Conservation (phyloP, 2,797 vertebrate species). For the Schizopygopsis malacanthus region DNA sequence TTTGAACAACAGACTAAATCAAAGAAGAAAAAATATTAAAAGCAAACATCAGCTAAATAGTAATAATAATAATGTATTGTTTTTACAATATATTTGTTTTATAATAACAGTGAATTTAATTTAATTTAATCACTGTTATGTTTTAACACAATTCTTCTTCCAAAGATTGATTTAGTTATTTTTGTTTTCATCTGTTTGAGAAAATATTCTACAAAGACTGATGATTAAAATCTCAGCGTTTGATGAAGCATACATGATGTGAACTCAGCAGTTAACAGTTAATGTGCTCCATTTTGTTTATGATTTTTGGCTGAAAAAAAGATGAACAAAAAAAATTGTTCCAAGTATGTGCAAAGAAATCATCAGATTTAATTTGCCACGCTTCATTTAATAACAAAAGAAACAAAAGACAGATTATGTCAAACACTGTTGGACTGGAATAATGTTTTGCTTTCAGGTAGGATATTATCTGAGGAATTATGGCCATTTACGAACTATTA, state of each 20-base stretch:
- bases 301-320: background rate
- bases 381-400: conserved; percentile 32
- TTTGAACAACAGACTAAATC: background rate
- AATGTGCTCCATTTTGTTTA: conserved; percentile 25
- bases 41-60: background rate
- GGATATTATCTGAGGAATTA: conserved; percentile 29
- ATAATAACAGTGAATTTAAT: background rate
- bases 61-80: background rate
- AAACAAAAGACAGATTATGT: conserved; percentile 31
- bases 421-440: conserved; percentile 27
- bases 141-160: background rate
- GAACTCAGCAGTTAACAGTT: conserved; percentile 19
- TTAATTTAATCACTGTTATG: background rate
- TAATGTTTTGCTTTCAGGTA: conserved; percentile 27
- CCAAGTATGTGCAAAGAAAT: conserved; percentile 13
- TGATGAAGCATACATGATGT: conserved; percentile 12
- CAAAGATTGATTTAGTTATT: background rate
- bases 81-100: background rate
- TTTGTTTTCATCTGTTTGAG: conserved; percentile 6
- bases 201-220: conserved; percentile 17
- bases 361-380: conserved; percentile 37
- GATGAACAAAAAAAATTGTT: background rate
- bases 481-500: conserved; percentile 22
- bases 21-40: background rate
- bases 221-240: conserved; percentile 9